A percentile compares a stretch with the other conserved stretches of the same genome.
phyloP scores from a whole-genome alignment of 2,888 invertebrate genomes.

The Drosophila mayaguana region DNA sequence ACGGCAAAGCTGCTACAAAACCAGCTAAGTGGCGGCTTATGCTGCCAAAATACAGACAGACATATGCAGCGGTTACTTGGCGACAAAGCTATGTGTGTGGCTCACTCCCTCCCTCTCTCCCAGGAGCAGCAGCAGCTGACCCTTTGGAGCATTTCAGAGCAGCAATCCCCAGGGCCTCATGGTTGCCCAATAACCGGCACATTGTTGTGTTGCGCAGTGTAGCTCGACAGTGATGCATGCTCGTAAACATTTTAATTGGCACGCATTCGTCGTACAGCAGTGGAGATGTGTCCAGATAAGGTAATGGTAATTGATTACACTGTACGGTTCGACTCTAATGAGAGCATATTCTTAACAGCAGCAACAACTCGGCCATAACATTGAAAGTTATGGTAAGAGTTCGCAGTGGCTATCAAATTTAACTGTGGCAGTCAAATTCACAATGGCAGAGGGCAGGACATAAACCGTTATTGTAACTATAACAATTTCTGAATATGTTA shows the following conservation, averaged over 20 bases:
- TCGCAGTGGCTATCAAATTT: not conserved
- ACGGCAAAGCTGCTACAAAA: slow-evolving; percentile 9
- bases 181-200: slow-evolving; percentile 3
- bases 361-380: not conserved
- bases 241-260: slow-evolving; percentile 70
- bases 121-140: slow-evolving; percentile 19
- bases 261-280: slow-evolving; percentile 41
- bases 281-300: slow-evolving; percentile 59
- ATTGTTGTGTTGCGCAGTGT: slow-evolving; percentile 1
- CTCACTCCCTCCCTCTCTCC: not conserved
- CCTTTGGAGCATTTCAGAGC: slow-evolving; percentile 32
- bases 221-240: slow-evolving; percentile 50
- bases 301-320: slow-evolving; percentile 68
- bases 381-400: not conserved
- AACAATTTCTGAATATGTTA: not conserved
- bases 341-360: not conserved
- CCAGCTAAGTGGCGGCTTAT: slow-evolving; percentile 48
- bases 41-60: slow-evolving; percentile 43
- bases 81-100: slow-evolving; percentile 6
- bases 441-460: not conserved
- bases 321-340: slow-evolving; percentile 10
- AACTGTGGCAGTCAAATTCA: not conserved
- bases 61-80: slow-evolving; percentile 38
- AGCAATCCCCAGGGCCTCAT: slow-evolving; percentile 41
- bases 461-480: slow-evolving; percentile 1